Conservation (phyloP, 1,140 invertebrate species). For the Epicauta chinensis region DNA sequence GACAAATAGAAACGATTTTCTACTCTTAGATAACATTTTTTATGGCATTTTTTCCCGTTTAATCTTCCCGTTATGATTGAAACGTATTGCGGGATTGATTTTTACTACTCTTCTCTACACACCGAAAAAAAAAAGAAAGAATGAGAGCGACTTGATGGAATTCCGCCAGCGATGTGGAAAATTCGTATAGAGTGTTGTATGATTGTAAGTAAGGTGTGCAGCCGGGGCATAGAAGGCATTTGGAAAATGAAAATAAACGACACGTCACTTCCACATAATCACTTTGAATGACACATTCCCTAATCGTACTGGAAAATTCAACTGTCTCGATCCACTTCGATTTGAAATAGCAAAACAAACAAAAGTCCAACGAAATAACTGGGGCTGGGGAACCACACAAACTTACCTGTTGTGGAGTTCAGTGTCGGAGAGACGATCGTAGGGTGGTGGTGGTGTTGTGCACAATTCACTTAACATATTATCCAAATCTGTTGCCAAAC, state of each 20-base stretch:
- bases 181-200: not conserved
- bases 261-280: conserved; percentile 8
- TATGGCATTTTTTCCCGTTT: too few relatives aligned
- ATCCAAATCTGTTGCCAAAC: conserved; percentile 56
- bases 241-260: conserved; percentile 5
- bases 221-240: not conserved
- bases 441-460: conserved; percentile 40
- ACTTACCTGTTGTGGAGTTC: conserved; percentile 28
- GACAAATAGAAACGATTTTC: too few relatives aligned
- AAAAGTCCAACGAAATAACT: too few relatives aligned
- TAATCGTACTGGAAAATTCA: conserved; percentile 5
- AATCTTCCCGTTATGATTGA: not conserved
- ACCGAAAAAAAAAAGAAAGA: not conserved
- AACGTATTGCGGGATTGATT: not conserved
- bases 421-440: conserved; percentile 30
- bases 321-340: not conserved
- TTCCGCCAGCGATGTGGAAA: not conserved
- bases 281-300: conserved; percentile 6
- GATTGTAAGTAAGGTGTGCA: not conserved
- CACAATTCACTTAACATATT: conserved; percentile 55
- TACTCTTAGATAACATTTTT: too few relatives aligned
- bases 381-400: too few relatives aligned
- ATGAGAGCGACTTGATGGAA: not conserved
- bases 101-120: not conserved
- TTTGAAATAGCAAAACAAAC: not conserved